Base-by-base conservation (phyloP, 1,140 invertebrate species). In the Drosophila tsacasi region DNA sequence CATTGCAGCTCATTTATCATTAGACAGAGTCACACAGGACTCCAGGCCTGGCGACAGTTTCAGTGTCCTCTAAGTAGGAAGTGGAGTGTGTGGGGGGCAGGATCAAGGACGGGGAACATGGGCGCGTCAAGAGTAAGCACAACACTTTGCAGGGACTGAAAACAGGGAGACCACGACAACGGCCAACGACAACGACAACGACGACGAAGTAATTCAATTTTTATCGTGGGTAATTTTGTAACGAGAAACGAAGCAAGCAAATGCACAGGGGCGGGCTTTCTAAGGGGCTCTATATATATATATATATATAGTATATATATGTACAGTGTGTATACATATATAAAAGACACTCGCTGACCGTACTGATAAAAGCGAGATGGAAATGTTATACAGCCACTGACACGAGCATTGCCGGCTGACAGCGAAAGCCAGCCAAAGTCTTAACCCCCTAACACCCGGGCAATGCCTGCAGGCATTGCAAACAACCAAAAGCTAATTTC, bases 1-100 rank as follows among this genome's bases (percentile, higher is more conserved):
- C 83, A 92, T 92, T 91, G 90, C 90, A 92, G 90, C 90, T 92
- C 90, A 92, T 92, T 92, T 92, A 92, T 92, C 90, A 92, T 92
- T 86, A 90, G 85, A 89, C 82, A 54, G 87, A 87, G 84, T 84
- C 84, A 89, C 76, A 83, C 81, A 84, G 65, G 67, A 82, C 63
- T 57, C 54, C 71, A 55, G 81, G 79, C 78, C 69, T 50, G 74
- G 80, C 75, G 77, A 86, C 86, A 86, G 86, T 91, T 83, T 90
- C 81, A 89, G 75, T 87, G 78, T 89, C 77, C 52, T 73, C 78
- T 84, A 84, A 90, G 81, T 81, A 73, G 84, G 23, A 40, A 21
- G 23, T 27, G 63, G 37, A 40, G 19, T 27, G 17, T 10, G 21
- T 15, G 17, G n/a, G 19, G 1, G 52, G n/a, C 15, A 37, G 65